Percentiles rank a stretch among this genome's conserved stretches.
phyloP scores from a whole-genome alignment of 1,140 invertebrate genomes.

The Drosophila guanche region DNA sequence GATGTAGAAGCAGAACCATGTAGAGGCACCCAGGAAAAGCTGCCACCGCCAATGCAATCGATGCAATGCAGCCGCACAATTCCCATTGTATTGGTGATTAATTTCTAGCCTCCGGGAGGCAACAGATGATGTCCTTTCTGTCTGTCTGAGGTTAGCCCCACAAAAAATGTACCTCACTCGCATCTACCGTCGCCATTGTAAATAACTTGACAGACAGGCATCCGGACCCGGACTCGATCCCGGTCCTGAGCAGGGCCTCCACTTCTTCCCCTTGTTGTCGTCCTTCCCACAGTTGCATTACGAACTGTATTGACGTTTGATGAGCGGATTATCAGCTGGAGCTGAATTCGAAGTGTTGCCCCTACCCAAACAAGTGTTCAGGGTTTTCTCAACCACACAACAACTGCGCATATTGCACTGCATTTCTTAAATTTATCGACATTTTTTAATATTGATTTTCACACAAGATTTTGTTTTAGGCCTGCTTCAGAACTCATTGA shows the following conservation, averaged over 20 bases:
- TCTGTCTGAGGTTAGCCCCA: constrained; percentile 12
- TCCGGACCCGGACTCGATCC: constrained; percentile 8
- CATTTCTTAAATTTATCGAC: constrained; percentile 14
- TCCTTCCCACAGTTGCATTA: constrained; percentile 13
- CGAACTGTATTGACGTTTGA: constrained; percentile 72
- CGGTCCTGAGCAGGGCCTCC: too few relatives aligned
- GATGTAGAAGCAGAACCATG: constrained; percentile 24
- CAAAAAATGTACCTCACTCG: constrained; percentile 21
- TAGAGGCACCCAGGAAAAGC: constrained; percentile 47
- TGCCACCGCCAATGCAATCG: constrained; percentile 49
- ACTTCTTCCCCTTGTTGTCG: background rate
- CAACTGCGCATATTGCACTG: constrained; percentile 51
- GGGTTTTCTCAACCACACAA: constrained; percentile 38
- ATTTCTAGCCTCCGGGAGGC: constrained; percentile 70
- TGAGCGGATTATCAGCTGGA: constrained; percentile 72
- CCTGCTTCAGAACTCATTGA: too few relatives aligned
- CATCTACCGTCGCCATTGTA: constrained; percentile 55
- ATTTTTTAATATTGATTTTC: too few relatives aligned
- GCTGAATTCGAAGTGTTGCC: constrained; percentile 26
- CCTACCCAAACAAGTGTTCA: constrained; percentile 63
- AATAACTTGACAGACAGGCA: constrained; percentile 76
- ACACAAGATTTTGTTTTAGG: too few relatives aligned
- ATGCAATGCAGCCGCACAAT: constrained; percentile 68
- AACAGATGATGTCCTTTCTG: constrained; percentile 33
- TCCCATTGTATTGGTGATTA: constrained; percentile 77